These are phyloP conservation scores for Tetanocera ferruginea DNA, from an alignment of 2,888 invertebrate genomes.

Conservation along the genomic window DNA sequence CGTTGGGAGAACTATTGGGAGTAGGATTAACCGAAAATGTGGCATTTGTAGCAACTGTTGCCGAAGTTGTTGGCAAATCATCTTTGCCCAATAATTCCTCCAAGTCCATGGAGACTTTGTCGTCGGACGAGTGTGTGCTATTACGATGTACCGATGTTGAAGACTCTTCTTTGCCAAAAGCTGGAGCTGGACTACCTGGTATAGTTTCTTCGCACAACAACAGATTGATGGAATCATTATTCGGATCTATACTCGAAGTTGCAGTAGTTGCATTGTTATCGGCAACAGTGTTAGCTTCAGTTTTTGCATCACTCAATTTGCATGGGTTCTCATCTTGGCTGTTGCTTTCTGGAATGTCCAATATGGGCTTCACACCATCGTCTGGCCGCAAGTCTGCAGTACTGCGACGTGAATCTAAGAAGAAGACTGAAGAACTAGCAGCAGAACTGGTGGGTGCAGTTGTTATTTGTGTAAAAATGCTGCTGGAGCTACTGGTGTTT, in stretches of 20 bases:
- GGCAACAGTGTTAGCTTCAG: background rate
- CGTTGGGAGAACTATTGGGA: constrained; percentile 64
- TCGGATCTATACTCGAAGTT: constrained; percentile 52
- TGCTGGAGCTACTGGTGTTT: constrained; percentile 30
- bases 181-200: constrained; percentile 87
- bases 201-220: constrained; percentile 91
- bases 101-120: constrained; percentile 6
- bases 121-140: constrained; percentile 4
- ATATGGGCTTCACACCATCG: constrained; percentile 57
- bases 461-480: constrained; percentile 30
- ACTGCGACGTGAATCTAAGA: constrained; percentile 50
- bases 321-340: background rate
- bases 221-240: constrained; percentile 78
- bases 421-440: constrained; percentile 49
- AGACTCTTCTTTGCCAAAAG: constrained; percentile 63
- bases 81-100: constrained; percentile 35
- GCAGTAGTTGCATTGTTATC: background rate
- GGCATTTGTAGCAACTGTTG: background rate
- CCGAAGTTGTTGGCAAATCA: constrained; percentile 32
- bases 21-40: constrained; percentile 53
- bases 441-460: constrained; percentile 34
- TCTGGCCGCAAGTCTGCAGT: constrained; percentile 53
- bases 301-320: background rate
- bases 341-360: constrained; percentile 46
- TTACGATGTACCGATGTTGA: background rate